Percentiles rank a stretch among this genome's conserved stretches.
Conservation (phyloP, 2,113 vertebrate genomes). For the Daboia siamensis region DNA sequence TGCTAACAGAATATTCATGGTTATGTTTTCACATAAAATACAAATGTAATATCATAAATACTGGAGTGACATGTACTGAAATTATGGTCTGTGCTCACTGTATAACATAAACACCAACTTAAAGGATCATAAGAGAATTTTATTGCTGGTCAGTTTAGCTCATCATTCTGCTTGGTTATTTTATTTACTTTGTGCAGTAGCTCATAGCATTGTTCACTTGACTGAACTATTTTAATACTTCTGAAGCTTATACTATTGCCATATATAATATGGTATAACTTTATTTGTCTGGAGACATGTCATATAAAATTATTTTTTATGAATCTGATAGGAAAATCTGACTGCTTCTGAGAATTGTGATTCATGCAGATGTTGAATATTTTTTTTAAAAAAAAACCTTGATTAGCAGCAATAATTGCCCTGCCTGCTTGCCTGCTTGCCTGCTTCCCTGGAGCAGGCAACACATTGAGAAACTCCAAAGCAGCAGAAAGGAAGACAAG, state of each 20-base stretch:
- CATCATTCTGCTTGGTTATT: background rate
- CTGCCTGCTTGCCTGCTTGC: background rate
- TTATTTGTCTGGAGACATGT: background rate
- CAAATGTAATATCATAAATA: background rate
- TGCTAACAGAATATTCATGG: background rate
- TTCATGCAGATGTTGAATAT: background rate
- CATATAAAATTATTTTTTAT: background rate
- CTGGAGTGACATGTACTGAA: background rate
- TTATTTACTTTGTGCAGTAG: background rate
- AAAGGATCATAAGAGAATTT: background rate
- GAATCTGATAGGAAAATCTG: background rate
- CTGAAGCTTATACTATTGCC: background rate
- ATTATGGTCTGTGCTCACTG: background rate
- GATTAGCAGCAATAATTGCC: background rate
- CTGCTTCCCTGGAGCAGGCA: background rate
- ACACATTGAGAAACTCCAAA: background rate
- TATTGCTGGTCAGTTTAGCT: background rate
- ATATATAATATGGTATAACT: background rate
- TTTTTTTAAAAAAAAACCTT: background rate
- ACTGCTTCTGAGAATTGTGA: background rate
- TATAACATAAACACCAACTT: background rate
- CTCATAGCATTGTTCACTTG: background rate
- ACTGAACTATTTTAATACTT: background rate
- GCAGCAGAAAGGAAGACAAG: too few relatives aligned
- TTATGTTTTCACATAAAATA: background rate